Conservation (phyloP, 2,113 vertebrate species). For the Deroptyus accipitrinus region DNA sequence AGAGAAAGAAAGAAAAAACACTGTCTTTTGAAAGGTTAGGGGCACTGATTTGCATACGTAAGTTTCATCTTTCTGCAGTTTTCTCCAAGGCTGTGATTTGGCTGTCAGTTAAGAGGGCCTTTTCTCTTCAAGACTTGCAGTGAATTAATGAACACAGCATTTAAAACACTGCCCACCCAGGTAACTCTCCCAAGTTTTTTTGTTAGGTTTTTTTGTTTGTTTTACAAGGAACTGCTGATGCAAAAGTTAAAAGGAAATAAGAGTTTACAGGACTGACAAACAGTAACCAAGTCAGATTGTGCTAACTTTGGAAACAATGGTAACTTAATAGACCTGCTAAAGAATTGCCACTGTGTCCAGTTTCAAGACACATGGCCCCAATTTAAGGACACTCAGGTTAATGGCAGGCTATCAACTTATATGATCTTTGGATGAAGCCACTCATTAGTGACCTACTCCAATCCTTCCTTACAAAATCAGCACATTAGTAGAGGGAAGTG, state of each 20-base stretch:
- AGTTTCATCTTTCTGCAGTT: neutral
- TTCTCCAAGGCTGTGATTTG: neutral
- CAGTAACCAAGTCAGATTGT: neutral
- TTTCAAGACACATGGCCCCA: neutral
- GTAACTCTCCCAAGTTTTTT: neutral
- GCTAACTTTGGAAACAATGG: neutral
- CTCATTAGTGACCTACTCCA: neutral
- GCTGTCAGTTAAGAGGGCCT: neutral
- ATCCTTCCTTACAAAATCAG: neutral
- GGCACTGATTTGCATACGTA: neutral
- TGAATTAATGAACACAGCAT: neutral
- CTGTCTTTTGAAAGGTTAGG: neutral
- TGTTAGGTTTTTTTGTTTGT: neutral
- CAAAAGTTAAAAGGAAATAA: neutral
- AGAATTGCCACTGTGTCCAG: neutral
- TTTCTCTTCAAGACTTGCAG: neutral
- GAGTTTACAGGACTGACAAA: neutral
- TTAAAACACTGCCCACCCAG: neutral
- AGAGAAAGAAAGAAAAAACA: neutral
- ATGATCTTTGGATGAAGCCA: neutral
- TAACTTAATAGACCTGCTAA: neutral
- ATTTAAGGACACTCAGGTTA: slow-evolving; percentile 8
- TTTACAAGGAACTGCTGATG: neutral
- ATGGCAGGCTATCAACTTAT: slow-evolving; percentile 16
- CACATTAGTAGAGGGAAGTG: neutral